Evolutionary conservation across 2,113 vertebrate genomes (phyloP).

Genomic region (Malurus cyaneus): DNA sequence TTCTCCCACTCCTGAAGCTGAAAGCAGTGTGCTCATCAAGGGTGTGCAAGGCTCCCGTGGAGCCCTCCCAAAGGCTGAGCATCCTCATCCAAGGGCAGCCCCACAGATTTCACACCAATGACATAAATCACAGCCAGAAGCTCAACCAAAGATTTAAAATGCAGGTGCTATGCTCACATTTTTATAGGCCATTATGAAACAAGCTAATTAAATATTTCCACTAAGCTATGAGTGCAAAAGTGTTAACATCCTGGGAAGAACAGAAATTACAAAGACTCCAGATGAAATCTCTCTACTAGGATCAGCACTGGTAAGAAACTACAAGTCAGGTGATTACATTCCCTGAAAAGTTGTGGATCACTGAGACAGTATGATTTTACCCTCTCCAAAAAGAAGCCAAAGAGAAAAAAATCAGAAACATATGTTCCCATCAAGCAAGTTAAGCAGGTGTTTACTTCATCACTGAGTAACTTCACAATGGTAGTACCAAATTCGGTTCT

Average conservation of each 20-base stretch:
- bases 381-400: background rate
- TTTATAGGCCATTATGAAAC: background rate
- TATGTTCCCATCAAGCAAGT: background rate
- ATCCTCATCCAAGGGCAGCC: background rate
- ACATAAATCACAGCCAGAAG: background rate
- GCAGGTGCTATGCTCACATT: background rate
- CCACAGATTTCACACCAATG: background rate
- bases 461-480: background rate
- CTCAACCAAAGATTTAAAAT: background rate
- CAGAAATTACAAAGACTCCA: background rate
- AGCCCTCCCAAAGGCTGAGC: fast-evolving
- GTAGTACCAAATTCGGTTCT: background rate
- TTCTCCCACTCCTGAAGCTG: background rate
- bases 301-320: background rate
- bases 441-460: background rate
- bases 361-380: background rate
- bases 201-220: background rate
- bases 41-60: fast-evolving
- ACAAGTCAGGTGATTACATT: background rate
- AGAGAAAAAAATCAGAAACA: background rate
- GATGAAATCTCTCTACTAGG: background rate
- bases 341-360: background rate
- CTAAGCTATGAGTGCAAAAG: background rate
- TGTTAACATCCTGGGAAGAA: background rate
- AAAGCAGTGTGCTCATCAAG: background rate